Percentiles rank a stretch among this genome's conserved stretches.
phyloP scores from a whole-genome alignment of 1,140 invertebrate genomes.

The Caenorhabditis briggsae region DNA sequence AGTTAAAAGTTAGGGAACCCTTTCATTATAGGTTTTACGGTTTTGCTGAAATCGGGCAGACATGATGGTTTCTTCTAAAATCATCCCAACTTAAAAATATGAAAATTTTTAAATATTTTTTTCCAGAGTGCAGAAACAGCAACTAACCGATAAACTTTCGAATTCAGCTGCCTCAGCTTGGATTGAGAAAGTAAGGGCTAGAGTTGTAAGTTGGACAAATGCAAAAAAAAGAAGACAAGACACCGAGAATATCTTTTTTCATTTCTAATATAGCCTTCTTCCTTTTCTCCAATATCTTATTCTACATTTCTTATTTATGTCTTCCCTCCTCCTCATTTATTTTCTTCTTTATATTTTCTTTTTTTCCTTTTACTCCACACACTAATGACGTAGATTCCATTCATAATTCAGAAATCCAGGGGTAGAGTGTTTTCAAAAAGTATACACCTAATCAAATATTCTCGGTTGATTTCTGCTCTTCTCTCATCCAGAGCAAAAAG shows the following conservation, averaged over 20 bases:
- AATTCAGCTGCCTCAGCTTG: no score
- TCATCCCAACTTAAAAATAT: no score
- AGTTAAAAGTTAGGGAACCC: no score
- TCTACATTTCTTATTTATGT: slow-evolving; percentile 54
- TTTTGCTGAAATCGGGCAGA: no score
- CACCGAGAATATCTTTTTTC: slow-evolving; percentile 14
- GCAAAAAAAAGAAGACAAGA: neutral
- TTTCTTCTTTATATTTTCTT: slow-evolving; percentile 5
- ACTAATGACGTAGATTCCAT: slow-evolving; percentile 46
- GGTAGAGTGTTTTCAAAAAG: slow-evolving; percentile 3
- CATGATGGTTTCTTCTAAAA: no score
- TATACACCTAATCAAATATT: slow-evolving; percentile 21
- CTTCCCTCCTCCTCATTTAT: slow-evolving; percentile 42
- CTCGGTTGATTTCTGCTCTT: slow-evolving; percentile 43
- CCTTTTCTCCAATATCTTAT: slow-evolving; percentile 24
- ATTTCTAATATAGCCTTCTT: neutral
- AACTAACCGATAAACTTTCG: no score
- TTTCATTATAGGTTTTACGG: no score
- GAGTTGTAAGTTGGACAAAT: no score
- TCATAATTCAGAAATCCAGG: slow-evolving; percentile 42
- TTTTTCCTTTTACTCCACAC: neutral
- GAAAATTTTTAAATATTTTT: no score
- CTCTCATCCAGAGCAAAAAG: neutral
- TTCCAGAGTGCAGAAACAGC: no score
- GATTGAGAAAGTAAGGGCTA: no score